Base-by-base conservation (phyloP, 1,140 invertebrate genomes). In the Pseudomyrmex dendroicus region DNA sequence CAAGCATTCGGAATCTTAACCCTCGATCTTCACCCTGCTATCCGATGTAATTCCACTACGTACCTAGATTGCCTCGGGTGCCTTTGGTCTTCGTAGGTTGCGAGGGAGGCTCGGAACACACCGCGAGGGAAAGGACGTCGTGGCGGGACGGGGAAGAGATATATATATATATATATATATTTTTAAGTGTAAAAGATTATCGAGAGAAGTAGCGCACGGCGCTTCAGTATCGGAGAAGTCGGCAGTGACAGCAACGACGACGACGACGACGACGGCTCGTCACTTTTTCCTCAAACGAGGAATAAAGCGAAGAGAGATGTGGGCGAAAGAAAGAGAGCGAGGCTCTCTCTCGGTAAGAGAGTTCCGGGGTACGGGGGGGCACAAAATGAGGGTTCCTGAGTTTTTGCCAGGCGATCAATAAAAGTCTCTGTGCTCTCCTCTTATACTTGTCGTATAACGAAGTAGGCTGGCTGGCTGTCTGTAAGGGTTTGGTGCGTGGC, bases 401-500 rank as follows among this genome's bases (percentile, higher is more conserved):
- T 94, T 94, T 94, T 94, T 94, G 93, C 93, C 92, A 92, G 91
- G 89, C 94, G 94, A 94, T 94, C 94, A 94, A 94, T 94, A 94
- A 94, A 94, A 94, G 92, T 94, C 93, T 94, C 94, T 92, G 92
- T 93, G 92, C 93, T 92, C 87, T 91, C 90, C 91, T 93, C 91
- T 92, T 92, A 91, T 92, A 93, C 92, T 92, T 94, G 93, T 93
- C 93, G 91, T 93, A 92, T 94, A 94, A 94, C 93, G 93, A 94
- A 94, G 93, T 93, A 94, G 92, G 92, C 91, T 92, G 89, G 85
- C 89, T 85, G 88, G 89, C 85, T 88, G 89, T 91, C 90, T 35
- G 35, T 35, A 90, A 90, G 89, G 88, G 93, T 92, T 90, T 91
- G 92, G 91, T 92, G 92, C 92, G 91, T 93, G 91, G 92, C 92